phyloP scores from a whole-genome alignment of 2,797 vertebrate genomes.

The Cossypha niveicapilla region DNA sequence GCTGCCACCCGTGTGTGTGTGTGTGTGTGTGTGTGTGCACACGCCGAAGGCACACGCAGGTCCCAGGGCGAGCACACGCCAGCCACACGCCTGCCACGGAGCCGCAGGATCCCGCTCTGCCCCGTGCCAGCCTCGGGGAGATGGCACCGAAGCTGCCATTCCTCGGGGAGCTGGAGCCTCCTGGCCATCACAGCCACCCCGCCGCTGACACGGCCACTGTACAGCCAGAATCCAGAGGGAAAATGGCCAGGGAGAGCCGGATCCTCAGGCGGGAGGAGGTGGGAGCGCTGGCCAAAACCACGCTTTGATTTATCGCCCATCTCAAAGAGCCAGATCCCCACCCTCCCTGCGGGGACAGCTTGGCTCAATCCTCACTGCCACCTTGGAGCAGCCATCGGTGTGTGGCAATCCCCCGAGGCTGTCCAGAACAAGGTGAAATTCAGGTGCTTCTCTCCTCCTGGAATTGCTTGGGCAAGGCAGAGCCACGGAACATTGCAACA shows the following conservation, averaged over 20 bases:
- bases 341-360: neutral
- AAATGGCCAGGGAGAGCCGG: neutral
- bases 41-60: neutral
- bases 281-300: neutral
- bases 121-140: neutral
- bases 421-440: neutral
- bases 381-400: neutral
- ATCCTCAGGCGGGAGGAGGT: neutral
- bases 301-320: neutral
- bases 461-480: neutral
- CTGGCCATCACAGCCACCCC: neutral
- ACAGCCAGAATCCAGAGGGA: neutral
- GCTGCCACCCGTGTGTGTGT: neutral
- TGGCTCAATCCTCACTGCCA: neutral
- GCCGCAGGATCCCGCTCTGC: neutral
- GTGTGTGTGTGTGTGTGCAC: rapidly evolving
- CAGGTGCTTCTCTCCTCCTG: neutral
- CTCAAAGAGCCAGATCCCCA: neutral
- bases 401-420: neutral
- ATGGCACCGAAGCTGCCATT: neutral
- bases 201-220: neutral
- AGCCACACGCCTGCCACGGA: neutral
- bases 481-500: neutral
- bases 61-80: neutral
- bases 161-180: neutral